Conservation (phyloP, 2,797 vertebrate species). For the Coilia nasus region DNA sequence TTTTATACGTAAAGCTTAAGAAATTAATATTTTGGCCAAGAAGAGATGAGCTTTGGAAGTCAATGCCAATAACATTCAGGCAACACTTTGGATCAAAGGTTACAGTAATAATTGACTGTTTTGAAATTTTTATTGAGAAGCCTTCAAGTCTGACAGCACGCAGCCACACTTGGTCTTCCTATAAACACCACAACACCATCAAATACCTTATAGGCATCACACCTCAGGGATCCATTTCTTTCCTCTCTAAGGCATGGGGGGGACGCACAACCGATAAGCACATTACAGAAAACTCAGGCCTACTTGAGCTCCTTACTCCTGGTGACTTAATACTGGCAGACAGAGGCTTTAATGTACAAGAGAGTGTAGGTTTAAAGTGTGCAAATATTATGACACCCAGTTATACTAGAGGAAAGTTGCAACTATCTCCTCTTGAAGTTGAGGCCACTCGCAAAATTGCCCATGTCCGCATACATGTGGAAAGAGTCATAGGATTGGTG, state of each 20-base stretch:
- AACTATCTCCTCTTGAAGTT: too few relatives aligned
- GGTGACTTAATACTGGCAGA: constrained; percentile 28
- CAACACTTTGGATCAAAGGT: constrained; percentile 29
- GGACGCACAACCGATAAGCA: constrained; percentile 22
- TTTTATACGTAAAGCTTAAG: too few relatives aligned
- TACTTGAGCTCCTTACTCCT: neutral
- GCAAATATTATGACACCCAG: too few relatives aligned
- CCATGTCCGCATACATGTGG: too few relatives aligned
- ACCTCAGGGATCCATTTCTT: constrained; percentile 31
- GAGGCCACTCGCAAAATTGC: too few relatives aligned
- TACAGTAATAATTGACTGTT: constrained; percentile 34
- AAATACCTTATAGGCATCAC: constrained; percentile 25
- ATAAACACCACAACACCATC: constrained; percentile 39
- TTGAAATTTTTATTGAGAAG: constrained; percentile 32
- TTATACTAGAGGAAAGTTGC: neutral
- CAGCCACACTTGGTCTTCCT: constrained; percentile 32
- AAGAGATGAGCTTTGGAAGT: constrained; percentile 12
- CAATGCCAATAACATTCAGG: constrained; percentile 30
- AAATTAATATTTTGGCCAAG: neutral
- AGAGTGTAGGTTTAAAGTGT: constrained; percentile 27
- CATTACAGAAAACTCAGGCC: neutral
- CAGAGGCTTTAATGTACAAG: neutral
- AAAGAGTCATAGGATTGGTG: too few relatives aligned
- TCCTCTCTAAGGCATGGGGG: constrained; percentile 2
- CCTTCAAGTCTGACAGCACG: constrained; percentile 29